Conservation (phyloP, 2,888 invertebrate species). For the Mythimna albipuncta region DNA sequence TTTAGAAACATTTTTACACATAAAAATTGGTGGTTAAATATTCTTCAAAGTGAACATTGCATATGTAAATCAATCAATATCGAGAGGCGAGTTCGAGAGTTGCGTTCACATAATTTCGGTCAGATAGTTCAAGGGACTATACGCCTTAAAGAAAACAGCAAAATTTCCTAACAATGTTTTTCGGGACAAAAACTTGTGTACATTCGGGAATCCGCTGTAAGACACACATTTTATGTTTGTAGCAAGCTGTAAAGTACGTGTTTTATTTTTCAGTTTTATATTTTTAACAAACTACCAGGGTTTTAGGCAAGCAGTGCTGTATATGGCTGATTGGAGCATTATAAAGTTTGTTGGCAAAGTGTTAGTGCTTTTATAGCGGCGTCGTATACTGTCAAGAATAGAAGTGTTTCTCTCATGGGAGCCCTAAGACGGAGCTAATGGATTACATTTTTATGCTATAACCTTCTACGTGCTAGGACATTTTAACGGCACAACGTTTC, state of each 20-base stretch:
- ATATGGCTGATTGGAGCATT: slow-evolving; percentile 44
- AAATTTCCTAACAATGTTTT: slow-evolving; percentile 15
- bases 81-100: too few species aligned
- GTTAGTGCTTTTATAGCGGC: slow-evolving; percentile 31
- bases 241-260: slow-evolving; percentile 33
- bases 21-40: too few species aligned
- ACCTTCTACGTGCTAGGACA: slow-evolving; percentile 7
- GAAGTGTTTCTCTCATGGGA: slow-evolving; percentile 7
- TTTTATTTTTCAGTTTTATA: slow-evolving; percentile 50
- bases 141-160: neutral
- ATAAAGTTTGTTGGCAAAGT: slow-evolving; percentile 46
- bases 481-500: slow-evolving; percentile 14
- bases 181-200: slow-evolving; percentile 32
- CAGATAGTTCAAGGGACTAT: too few species aligned
- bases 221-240: slow-evolving; percentile 38
- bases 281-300: slow-evolving; percentile 32
- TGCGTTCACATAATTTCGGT: too few species aligned
- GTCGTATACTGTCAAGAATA: slow-evolving; percentile 14
- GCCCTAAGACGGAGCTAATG: slow-evolving; percentile 39
- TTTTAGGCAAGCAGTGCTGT: slow-evolving; percentile 25
- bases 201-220: slow-evolving; percentile 33
- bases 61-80: too few species aligned
- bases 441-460: slow-evolving; percentile 47
- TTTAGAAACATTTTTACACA: too few species aligned
- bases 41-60: too few species aligned